A percentile compares a stretch with the other conserved stretches of the same genome.
Evolutionary conservation across 2,797 vertebrate genomes (phyloP).

Genomic region (Sebastiscus tertius): DNA sequence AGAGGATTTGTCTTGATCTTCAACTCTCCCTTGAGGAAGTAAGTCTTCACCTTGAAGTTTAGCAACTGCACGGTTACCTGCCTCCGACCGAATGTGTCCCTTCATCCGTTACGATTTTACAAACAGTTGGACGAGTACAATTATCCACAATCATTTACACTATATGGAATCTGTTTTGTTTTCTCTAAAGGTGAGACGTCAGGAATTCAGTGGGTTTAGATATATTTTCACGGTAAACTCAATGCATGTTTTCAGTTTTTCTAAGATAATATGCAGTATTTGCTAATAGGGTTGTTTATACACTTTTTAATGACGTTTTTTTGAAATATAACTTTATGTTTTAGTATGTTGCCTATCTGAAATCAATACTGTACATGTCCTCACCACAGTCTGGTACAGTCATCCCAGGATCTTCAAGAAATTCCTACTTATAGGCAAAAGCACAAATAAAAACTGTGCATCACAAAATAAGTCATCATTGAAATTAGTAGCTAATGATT

Average conservation of each 20-base stretch:
- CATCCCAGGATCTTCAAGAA: neutral
- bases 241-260: neutral
- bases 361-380: neutral
- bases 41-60: slow-evolving; percentile 75
- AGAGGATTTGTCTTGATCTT: slow-evolving; percentile 82
- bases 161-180: neutral
- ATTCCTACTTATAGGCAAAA: neutral
- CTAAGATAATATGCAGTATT: rapidly evolving
- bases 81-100: neutral
- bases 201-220: neutral
- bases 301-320: neutral
- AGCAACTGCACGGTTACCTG: slow-evolving; percentile 40
- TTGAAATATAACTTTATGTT: neutral
- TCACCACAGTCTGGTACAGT: neutral
- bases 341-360: neutral
- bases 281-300: rapidly evolving
- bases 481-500: too few species aligned
- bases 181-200: neutral
- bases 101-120: slow-evolving; percentile 11
- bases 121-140: neutral
- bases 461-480: neutral
- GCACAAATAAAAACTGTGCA: neutral
- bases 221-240: neutral
- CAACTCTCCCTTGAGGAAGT: slow-evolving; percentile 71
- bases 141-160: neutral